A percentile compares a stretch with the other conserved stretches of the same genome.
Conservation (phyloP, 1,140 invertebrate genomes). For the Meloidogyne chitwoodi region DNA sequence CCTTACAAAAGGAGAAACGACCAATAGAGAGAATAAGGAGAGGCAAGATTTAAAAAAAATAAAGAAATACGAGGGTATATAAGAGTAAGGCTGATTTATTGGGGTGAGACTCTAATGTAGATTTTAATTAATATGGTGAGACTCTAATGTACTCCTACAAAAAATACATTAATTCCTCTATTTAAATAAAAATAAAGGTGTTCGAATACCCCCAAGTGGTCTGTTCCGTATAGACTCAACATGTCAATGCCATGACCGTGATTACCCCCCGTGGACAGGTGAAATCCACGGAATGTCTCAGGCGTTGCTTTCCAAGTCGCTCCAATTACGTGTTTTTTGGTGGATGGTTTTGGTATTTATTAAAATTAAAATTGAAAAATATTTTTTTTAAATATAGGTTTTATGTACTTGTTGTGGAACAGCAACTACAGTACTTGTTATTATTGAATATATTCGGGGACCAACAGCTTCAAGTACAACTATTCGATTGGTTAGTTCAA, state of each 20-base stretch:
- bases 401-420: conserved; percentile 45
- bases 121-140: too few relatives aligned
- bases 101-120: too few relatives aligned
- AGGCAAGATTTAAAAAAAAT: neutral
- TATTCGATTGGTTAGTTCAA: conserved; percentile 37
- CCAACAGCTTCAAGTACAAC: conserved; percentile 57
- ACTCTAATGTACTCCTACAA: too few relatives aligned
- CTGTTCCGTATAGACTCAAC: conserved; percentile 13
- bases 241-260: conserved; percentile 49
- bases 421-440: conserved; percentile 43
- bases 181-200: neutral
- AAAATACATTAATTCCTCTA: neutral
- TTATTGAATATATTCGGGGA: conserved; percentile 54
- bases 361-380: neutral
- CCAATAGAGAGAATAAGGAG: neutral
- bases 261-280: conserved; percentile 56
- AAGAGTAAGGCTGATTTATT: too few relatives aligned
- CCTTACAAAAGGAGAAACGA: neutral
- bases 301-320: conserved; percentile 47
- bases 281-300: conserved; percentile 55
- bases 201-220: neutral
- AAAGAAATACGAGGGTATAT: too few relatives aligned
- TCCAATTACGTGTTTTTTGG: conserved; percentile 41
- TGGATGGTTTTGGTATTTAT: conserved; percentile 33
- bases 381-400: conserved; percentile 15